Percentiles rank a stretch among this genome's conserved stretches.
Evolutionary conservation across 2,113 vertebrate species (phyloP).

Genomic region (Peucedramus taeniatus): DNA sequence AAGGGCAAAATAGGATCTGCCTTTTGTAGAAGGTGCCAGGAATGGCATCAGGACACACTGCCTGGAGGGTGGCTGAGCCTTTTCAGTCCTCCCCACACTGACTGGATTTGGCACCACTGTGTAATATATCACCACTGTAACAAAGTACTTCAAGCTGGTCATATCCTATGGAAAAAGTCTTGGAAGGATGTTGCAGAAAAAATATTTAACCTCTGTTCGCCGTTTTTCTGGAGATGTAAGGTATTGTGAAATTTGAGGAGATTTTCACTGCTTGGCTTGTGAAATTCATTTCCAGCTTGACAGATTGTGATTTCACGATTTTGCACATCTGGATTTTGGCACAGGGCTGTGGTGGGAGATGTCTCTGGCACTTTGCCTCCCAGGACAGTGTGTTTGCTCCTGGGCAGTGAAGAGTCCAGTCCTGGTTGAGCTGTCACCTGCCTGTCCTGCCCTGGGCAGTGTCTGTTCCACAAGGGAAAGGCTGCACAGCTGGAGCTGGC

Average conservation of each 20-base stretch:
- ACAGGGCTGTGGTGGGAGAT: neutral
- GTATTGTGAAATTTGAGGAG: conserved; percentile 19
- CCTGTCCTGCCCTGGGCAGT: neutral
- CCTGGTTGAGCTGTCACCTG: neutral
- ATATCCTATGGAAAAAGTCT: neutral
- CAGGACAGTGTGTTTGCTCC: neutral
- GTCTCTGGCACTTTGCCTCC: neutral
- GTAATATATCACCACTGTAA: neutral
- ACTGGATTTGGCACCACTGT: neutral
- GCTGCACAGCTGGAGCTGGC: neutral
- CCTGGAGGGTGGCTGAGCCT: neutral
- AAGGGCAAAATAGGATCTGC: neutral
- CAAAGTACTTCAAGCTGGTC: neutral
- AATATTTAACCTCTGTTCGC: neutral
- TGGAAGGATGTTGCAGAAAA: neutral
- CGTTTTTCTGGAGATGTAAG: neutral
- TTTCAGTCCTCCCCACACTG: neutral
- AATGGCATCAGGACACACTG: neutral
- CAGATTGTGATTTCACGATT: neutral
- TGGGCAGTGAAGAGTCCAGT: neutral
- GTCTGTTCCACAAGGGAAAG: neutral
- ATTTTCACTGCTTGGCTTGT: conserved; percentile 10
- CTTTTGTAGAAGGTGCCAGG: neutral
- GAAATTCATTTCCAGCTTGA: conserved; percentile 16
- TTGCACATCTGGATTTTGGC: conserved; percentile 25